A percentile compares a stretch with the other conserved stretches of the same genome.
Conservation (phyloP, 2,888 invertebrate genomes). For the Bombylius discolor region DNA sequence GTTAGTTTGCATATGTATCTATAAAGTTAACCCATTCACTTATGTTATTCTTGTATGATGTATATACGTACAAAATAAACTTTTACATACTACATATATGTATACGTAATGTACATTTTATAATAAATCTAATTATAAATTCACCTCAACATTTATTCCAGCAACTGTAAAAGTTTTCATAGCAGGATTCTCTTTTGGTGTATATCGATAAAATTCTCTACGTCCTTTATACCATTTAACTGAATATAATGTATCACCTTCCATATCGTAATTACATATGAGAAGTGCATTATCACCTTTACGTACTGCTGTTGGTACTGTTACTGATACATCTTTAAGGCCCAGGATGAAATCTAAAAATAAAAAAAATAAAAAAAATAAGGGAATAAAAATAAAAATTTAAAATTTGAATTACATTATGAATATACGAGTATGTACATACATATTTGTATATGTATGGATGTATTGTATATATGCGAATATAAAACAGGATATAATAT, state of each 20-base stretch:
- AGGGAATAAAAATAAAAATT: neutral
- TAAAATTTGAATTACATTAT: neutral
- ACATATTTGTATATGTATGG: too few species aligned
- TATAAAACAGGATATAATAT: too few species aligned
- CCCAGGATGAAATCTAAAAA: constrained; percentile 28
- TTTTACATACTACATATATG: neutral
- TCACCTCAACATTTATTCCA: constrained; percentile 69
- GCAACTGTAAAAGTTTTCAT: constrained; percentile 58
- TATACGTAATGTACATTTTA: too few species aligned
- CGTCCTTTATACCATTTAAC: constrained; percentile 80
- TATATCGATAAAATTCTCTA: constrained; percentile 72
- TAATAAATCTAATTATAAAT: constrained; percentile 29
- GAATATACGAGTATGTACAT: neutral
- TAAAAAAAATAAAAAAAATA: constrained; percentile 14
- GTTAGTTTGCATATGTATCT: too few species aligned
- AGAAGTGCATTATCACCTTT: constrained; percentile 52
- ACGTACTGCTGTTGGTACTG: constrained; percentile 53
- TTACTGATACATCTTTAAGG: constrained; percentile 51
- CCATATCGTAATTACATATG: constrained; percentile 66
- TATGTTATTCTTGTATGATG: too few species aligned
- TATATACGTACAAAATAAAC: neutral
- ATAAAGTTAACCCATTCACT: too few species aligned
- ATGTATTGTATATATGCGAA: too few species aligned
- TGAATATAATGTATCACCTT: constrained; percentile 68
- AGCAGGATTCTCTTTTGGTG: constrained; percentile 57